Evolutionary conservation across 2,113 vertebrate genomes (phyloP).

Genomic region (Antennarius striatus): DNA sequence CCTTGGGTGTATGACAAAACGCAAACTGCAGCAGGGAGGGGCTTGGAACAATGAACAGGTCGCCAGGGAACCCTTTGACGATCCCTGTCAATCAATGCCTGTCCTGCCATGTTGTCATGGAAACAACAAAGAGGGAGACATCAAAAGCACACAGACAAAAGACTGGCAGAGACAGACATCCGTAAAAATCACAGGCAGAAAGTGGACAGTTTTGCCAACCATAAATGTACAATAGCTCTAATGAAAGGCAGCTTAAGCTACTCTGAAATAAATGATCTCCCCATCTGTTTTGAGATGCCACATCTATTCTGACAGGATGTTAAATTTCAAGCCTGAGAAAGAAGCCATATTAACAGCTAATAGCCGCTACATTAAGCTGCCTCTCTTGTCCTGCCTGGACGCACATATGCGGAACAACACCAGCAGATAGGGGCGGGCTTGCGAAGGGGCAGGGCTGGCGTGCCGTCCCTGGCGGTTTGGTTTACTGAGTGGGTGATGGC

Average conservation of each 20-base stretch:
- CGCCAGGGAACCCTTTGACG: constrained; percentile 78
- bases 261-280: constrained; percentile 54
- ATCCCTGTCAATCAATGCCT: constrained; percentile 79
- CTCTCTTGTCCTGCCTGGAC: constrained; percentile 34
- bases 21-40: constrained; percentile 74
- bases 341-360: constrained; percentile 25
- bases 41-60: constrained; percentile 69
- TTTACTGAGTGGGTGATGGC: constrained; percentile 73
- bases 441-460: constrained; percentile 54
- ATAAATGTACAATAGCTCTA: constrained; percentile 48
- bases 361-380: constrained; percentile 48
- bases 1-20: constrained; percentile 77
- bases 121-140: constrained; percentile 79
- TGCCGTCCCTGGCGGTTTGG: constrained; percentile 75
- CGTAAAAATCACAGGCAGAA: constrained; percentile 72
- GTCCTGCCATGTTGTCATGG: constrained; percentile 79
- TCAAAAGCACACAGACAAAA: constrained; percentile 75
- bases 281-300: constrained; percentile 41
- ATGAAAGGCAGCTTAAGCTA: constrained; percentile 46
- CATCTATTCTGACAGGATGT: constrained; percentile 51
- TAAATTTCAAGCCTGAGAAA: constrained; percentile 21
- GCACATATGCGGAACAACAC: constrained; percentile 60
- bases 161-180: constrained; percentile 73
- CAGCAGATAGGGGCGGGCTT: constrained; percentile 53
- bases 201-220: constrained; percentile 60